A percentile compares a stretch with the other conserved stretches of the same genome.
Conservation (phyloP, 2,797 vertebrate genomes). For the Phataginus tetradactyla region DNA sequence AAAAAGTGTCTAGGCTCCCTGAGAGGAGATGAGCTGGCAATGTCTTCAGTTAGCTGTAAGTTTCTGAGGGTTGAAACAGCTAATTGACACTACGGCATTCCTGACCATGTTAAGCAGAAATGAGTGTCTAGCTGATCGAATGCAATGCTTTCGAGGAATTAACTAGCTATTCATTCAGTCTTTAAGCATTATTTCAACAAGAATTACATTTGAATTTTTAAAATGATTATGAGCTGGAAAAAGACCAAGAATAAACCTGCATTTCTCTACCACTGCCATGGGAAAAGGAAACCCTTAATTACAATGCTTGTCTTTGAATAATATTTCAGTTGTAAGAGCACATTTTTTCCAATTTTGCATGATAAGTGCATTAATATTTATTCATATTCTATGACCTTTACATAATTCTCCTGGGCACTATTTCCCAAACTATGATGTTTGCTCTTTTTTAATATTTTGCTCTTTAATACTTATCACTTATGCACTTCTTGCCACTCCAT, state of each 20-base stretch:
- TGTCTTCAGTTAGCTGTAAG: slow-evolving; percentile 77
- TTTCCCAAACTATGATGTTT: slow-evolving; percentile 82
- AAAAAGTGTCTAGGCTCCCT: neutral
- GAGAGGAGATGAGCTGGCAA: slow-evolving; percentile 11
- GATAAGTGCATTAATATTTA: slow-evolving; percentile 87
- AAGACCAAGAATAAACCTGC: slow-evolving; percentile 81
- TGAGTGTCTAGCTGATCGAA: slow-evolving; percentile 79
- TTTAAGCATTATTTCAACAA: slow-evolving; percentile 81
- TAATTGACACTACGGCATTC: slow-evolving; percentile 67
- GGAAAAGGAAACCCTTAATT: slow-evolving; percentile 87
- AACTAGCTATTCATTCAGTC: slow-evolving; percentile 81
- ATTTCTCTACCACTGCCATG: slow-evolving; percentile 83
- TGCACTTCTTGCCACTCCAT: slow-evolving; percentile 58
- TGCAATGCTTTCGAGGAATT: slow-evolving; percentile 78
- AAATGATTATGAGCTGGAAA: slow-evolving; percentile 78
- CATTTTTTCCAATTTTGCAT: slow-evolving; percentile 85
- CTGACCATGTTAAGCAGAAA: slow-evolving; percentile 68
- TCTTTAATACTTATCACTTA: slow-evolving; percentile 72
- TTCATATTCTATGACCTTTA: slow-evolving; percentile 87
- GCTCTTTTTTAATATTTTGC: slow-evolving; percentile 76
- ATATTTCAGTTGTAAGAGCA: slow-evolving; percentile 86
- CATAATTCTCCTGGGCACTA: slow-evolving; percentile 81
- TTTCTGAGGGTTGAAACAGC: slow-evolving; percentile 74
- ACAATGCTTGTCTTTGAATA: slow-evolving; percentile 86
- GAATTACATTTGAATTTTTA: slow-evolving; percentile 82